A percentile compares a stretch with the other conserved stretches of the same genome.
Conservation (phyloP, 2,888 invertebrate species). For the Lutraria lutraria region DNA sequence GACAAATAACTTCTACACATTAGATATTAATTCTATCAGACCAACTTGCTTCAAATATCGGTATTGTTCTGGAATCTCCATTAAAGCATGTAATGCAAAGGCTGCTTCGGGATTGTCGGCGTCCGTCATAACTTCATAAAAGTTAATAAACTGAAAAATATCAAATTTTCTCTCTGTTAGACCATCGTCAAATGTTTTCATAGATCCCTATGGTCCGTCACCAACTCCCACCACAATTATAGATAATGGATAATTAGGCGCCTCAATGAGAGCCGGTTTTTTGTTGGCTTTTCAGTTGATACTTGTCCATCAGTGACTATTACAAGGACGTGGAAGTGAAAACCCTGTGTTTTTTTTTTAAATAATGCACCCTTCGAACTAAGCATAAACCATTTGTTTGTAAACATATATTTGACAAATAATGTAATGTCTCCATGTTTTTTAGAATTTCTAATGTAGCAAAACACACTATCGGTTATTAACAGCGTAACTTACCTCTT, state of each 20-base stretch:
- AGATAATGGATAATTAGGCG: constrained; percentile 87
- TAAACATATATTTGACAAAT: too few relatives aligned
- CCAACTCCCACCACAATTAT: constrained; percentile 87
- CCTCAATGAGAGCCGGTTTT: constrained; percentile 87
- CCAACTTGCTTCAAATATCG: constrained; percentile 50
- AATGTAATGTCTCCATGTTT: too few relatives aligned
- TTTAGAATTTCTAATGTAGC: too few relatives aligned
- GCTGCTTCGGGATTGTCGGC: constrained; percentile 77
- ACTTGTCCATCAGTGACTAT: constrained; percentile 88
- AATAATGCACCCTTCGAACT: too few relatives aligned
- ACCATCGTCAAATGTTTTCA: constrained; percentile 68
- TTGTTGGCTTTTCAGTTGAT: constrained; percentile 87
- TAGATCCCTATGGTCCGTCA: constrained; percentile 88
- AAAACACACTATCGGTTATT: too few relatives aligned
- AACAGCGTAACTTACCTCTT: too few relatives aligned
- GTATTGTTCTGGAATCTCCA: constrained; percentile 88
- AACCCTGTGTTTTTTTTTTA: too few relatives aligned
- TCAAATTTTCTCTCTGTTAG: constrained; percentile 36
- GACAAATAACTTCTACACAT: too few relatives aligned
- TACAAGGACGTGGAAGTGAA: constrained; percentile 88
- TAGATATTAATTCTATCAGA: constrained; percentile 6
- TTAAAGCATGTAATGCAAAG: constrained; percentile 87
- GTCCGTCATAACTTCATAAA: constrained; percentile 85
- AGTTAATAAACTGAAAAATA: constrained; percentile 76
- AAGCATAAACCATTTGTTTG: too few relatives aligned